A percentile compares a stretch with the other conserved stretches of the same genome.
Evolutionary conservation across 2,113 vertebrate genomes (phyloP).

Genomic region (Clarias macrocephalus): DNA sequence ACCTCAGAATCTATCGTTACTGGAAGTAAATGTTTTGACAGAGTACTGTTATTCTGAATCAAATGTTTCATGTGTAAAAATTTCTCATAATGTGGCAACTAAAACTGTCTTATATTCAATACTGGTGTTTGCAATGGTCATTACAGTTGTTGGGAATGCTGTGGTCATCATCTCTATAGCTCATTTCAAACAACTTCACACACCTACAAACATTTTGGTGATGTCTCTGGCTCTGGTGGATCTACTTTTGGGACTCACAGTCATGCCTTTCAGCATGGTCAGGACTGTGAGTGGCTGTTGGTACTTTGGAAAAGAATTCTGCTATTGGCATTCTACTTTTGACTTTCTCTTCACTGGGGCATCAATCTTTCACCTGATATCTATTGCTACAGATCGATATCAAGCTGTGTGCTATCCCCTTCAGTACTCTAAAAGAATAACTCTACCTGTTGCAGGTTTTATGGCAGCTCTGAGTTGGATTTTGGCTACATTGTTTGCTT

Average conservation of each 20-base stretch:
- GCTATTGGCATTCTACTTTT: conserved; percentile 54
- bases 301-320: conserved; percentile 58
- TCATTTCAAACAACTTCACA: conserved; percentile 60
- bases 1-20: conserved; percentile 2
- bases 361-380: conserved; percentile 60
- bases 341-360: conserved; percentile 56
- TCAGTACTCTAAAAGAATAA: conserved; percentile 50
- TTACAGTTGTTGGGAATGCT: conserved; percentile 58
- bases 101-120: conserved; percentile 56
- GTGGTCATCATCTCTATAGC: conserved; percentile 59
- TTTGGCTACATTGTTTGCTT: conserved; percentile 38
- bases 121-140: conserved; percentile 42
- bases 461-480: conserved; percentile 58
- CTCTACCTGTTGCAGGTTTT: conserved; percentile 48
- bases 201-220: conserved; percentile 59
- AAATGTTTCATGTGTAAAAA: conserved; percentile 66
- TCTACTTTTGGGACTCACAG: conserved; percentile 53
- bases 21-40: background rate
- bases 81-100: conserved; percentile 43
- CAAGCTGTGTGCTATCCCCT: conserved; percentile 58
- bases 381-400: conserved; percentile 55
- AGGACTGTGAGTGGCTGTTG: conserved; percentile 56
- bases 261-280: conserved; percentile 60
- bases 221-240: conserved; percentile 61
- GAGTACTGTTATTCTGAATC: conserved; percentile 59